Percentiles rank a stretch among this genome's conserved stretches.
These are phyloP conservation scores for Himalopsyche tibetana DNA, from an alignment of 2,888 invertebrate species.

Conservation along the genomic window DNA sequence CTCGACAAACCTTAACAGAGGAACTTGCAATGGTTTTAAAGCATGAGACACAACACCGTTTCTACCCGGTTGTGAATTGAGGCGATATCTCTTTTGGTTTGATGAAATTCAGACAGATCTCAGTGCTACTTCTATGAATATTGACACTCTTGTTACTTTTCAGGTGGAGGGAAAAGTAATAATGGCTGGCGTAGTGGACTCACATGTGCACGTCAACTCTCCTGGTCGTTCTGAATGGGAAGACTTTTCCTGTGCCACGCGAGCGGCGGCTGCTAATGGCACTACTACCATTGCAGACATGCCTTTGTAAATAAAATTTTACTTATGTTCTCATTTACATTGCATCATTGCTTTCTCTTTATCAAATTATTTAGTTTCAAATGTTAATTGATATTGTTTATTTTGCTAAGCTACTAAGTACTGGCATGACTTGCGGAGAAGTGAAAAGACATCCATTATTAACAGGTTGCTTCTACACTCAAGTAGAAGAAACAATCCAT, in stretches of 20 bases:
- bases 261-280: slow-evolving; percentile 84
- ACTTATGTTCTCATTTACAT: background rate
- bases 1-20: too few relatives aligned
- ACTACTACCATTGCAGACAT: slow-evolving; percentile 85
- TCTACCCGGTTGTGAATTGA: too few relatives aligned
- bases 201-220: slow-evolving; percentile 85
- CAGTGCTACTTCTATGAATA: background rate
- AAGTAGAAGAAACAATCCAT: too few relatives aligned
- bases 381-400: background rate
- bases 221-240: slow-evolving; percentile 85
- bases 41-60: too few relatives aligned
- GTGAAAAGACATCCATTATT: background rate
- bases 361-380: too few relatives aligned
- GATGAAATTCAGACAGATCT: background rate
- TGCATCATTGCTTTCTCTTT: too few relatives aligned
- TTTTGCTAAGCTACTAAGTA: slow-evolving; percentile 46
- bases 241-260: slow-evolving; percentile 83
- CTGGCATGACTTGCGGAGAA: background rate
- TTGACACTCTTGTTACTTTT: background rate
- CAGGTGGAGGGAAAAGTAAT: slow-evolving; percentile 71
- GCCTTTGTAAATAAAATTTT: slow-evolving; percentile 77
- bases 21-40: too few relatives aligned
- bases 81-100: background rate
- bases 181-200: slow-evolving; percentile 84
- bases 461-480: too few relatives aligned